Base-by-base conservation (phyloP, 1,140 invertebrate species). In the Lepidurus packardi region DNA sequence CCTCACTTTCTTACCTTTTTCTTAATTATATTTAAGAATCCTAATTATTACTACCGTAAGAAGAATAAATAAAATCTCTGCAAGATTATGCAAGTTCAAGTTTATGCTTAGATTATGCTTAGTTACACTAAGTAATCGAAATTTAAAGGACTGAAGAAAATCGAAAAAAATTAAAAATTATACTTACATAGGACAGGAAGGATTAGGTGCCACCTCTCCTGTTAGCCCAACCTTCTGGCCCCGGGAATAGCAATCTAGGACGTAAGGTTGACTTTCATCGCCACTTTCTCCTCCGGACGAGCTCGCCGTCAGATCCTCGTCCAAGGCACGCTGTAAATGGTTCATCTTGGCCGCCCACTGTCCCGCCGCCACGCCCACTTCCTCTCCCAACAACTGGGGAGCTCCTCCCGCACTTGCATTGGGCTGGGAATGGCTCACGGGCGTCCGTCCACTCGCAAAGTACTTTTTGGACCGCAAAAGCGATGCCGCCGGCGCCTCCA, bases 281-380 rank as follows among this genome's bases (percentile, higher is more conserved):
- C 93, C 93, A 82, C 94, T 96, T 84, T 97, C 95, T 43, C 93
- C 94, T 65, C 94, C 95, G 45, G 95, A 97, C 83, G 94, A 96
- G 76, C 94, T 95, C 21, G 92, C 93, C 16, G 96, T 98, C 16
- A 93, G 94, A 87, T 98, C 95, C 21, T 94, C 96, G 86, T 97
- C 95, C 74, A 95, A 85, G 81, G 90, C 89, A 74, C 87, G 85
- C 82, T 94, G 90, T 73, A 94, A 87, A 78, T 92, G 86, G 43
- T 89, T 87, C 78, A 94, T 83, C 84, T 93, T 92, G 1, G 88
- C 89, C 10, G 89, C 85, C 73, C 95, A 85, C 24, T 90, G 88
- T 45, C 92, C 92, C 9, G 84, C 82, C 24, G 83, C 82, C 21
- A 81, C 80, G 7, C 83, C 82, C 42, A 86, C 81, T 76, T 87